Conservation (phyloP, 2,888 invertebrate species). For the Metallyticus violacea region DNA sequence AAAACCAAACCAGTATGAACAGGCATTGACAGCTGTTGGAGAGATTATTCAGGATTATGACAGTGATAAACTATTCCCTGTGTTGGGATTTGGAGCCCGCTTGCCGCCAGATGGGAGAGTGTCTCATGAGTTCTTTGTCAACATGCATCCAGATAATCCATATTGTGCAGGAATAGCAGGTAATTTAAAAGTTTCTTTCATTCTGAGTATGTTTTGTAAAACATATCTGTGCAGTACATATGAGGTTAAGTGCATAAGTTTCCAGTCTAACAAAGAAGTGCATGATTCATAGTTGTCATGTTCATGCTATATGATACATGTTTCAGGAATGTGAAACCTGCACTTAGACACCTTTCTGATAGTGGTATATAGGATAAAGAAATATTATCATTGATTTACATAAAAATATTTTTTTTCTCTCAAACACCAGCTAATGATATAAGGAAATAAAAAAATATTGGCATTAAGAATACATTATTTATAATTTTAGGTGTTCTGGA, state of each 20-base stretch:
- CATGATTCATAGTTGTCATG: too few relatives aligned
- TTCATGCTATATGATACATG: too few relatives aligned
- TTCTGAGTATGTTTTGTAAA: not conserved
- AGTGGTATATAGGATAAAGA: too few relatives aligned
- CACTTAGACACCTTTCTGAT: too few relatives aligned
- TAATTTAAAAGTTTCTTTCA: conserved; percentile 20
- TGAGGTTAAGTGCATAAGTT: too few relatives aligned
- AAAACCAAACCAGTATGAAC: conserved; percentile 46
- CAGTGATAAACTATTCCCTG: conserved; percentile 51
- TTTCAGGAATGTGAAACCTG: too few relatives aligned
- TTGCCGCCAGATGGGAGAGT: conserved; percentile 47
- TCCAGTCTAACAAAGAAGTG: too few relatives aligned
- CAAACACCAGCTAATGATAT: too few relatives aligned
- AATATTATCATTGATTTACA: too few relatives aligned
- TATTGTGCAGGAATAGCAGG: conserved; percentile 50
- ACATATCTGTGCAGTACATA: too few relatives aligned
- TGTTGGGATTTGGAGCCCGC: conserved; percentile 48
- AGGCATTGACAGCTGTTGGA: conserved; percentile 47
- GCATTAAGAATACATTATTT: not conserved
- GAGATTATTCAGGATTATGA: conserved; percentile 51
- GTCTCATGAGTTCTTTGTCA: conserved; percentile 50
- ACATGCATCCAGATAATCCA: conserved; percentile 52
- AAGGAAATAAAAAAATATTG: too few relatives aligned
- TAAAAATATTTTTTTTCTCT: too few relatives aligned
- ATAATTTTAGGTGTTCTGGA: conserved; percentile 48